Base-by-base conservation (phyloP, 2,888 invertebrate species). In the Actias luna region DNA sequence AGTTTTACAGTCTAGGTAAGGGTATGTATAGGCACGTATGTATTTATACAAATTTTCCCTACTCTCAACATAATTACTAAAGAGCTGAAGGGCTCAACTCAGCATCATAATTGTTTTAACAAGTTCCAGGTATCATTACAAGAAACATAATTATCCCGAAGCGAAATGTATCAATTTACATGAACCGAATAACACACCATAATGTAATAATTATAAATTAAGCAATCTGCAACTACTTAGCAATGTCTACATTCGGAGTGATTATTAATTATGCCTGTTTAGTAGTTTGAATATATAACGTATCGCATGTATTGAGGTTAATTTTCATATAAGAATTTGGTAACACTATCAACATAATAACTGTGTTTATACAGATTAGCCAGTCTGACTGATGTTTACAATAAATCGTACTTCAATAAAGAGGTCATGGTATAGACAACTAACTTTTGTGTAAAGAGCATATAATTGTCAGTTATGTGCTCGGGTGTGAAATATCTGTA, bases 151-250 rank as follows among this genome's bases (percentile, higher is more conserved):
- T 46, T 22, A 22, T 22, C 22, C 22, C 4, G 22, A 46, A 46
- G 46, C 46, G 22, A 22, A 46, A 46, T 22, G 22, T 46, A 46
- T 46, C 46, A 46, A 22, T 22, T 12, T 22, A 22, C 12, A 10
- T 46, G 10, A 18, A 42, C 46, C 22, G 46, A 12, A 46, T 46
- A 46, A 5, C 12, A 46, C 22, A 46, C 12, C 46, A n/a, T 46
- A 46, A 29, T 29, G n/a, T 27, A 55, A 55, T 55, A 55, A 55
- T 16, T 16, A n/a, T 55, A 29, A n/a, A 29, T 1, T 22, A 46
- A 55, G 29, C 55, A 29, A 55, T 55, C 16, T 55, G n/a, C n/a
- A 55, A 55, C 55, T 55, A 55, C 29, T 55, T 29, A 29, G 27
- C 10, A 29, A 55, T 18, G 27, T 55, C 27, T 29, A 25, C 50